These are phyloP conservation scores for Andrena chrysosceles DNA, from an alignment of 2,888 invertebrate genomes.

Conservation along the genomic window DNA sequence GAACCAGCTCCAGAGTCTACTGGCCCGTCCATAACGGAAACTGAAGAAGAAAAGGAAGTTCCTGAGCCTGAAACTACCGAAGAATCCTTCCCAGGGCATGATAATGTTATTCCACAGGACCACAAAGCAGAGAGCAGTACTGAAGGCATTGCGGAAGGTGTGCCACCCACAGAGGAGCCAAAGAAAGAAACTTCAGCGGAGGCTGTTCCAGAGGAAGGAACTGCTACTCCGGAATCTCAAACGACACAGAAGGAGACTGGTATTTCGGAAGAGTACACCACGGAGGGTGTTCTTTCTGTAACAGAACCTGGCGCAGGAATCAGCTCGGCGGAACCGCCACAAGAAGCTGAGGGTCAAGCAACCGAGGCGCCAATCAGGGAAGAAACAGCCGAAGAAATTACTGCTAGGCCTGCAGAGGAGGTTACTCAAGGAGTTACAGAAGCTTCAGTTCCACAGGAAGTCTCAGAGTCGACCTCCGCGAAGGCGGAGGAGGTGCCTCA, in stretches of 20 bases:
- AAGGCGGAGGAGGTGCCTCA: slow-evolving; percentile 29
- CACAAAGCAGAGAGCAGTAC: slow-evolving; percentile 47
- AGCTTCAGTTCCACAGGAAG: slow-evolving; percentile 39
- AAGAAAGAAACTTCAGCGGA: slow-evolving; percentile 33
- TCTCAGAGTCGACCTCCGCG: slow-evolving; percentile 40
- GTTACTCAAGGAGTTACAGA: slow-evolving; percentile 39
- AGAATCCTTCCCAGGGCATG: slow-evolving; percentile 80
- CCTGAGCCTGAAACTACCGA: slow-evolving; percentile 47
- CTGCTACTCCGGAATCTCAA: slow-evolving; percentile 56
- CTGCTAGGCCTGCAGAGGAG: slow-evolving; percentile 46
- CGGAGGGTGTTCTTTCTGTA: slow-evolving; percentile 33
- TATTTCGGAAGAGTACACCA: slow-evolving; percentile 49
- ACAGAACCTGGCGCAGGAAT: slow-evolving; percentile 32
- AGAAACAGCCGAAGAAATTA: slow-evolving; percentile 8
- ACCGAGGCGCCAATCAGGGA: slow-evolving; percentile 34
- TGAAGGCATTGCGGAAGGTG: slow-evolving; percentile 25
- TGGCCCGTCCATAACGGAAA: slow-evolving; percentile 21
- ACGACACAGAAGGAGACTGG: slow-evolving; percentile 33
- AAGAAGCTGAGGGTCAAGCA: slow-evolving; percentile 32
- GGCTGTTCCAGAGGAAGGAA: slow-evolving; percentile 30
- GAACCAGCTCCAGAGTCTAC: slow-evolving; percentile 7
- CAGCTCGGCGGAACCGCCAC: slow-evolving; percentile 28
- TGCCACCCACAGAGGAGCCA: slow-evolving; percentile 45
- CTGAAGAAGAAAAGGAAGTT: slow-evolving; percentile 41
- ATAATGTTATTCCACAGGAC: slow-evolving; percentile 79